Percentiles rank a stretch among this genome's conserved stretches.
Evolutionary conservation across 2,797 vertebrate species (phyloP).

Genomic region (Rousettus madagascariensis): DNA sequence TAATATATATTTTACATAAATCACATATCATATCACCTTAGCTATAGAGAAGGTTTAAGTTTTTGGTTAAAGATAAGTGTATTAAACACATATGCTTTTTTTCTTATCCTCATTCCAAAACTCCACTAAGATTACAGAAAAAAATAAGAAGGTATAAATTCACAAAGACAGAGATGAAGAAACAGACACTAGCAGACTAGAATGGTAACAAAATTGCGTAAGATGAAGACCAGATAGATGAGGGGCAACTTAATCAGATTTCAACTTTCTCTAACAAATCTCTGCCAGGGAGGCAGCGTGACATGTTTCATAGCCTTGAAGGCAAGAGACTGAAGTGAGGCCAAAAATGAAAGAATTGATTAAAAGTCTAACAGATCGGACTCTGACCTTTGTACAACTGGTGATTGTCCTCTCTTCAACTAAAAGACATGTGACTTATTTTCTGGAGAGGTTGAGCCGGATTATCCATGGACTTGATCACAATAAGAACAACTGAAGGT

Average conservation of each 20-base stretch:
- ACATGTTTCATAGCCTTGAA: background rate
- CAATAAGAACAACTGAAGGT: background rate
- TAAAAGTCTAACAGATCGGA: background rate
- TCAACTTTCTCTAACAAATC: background rate
- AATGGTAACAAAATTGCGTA: background rate
- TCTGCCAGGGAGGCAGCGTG: background rate
- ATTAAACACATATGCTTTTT: background rate
- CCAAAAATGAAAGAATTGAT: background rate
- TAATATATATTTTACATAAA: background rate
- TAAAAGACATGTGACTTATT: background rate
- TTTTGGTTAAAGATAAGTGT: background rate
- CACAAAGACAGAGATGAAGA: background rate
- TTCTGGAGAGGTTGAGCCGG: background rate
- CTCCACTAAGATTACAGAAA: background rate
- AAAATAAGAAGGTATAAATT: background rate
- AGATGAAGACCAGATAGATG: background rate
- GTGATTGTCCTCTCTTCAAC: background rate
- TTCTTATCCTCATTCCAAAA: background rate
- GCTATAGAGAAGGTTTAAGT: background rate
- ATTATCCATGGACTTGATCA: background rate
- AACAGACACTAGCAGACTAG: background rate
- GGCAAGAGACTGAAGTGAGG: background rate
- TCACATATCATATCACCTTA: background rate
- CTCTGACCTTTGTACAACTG: too few species aligned
- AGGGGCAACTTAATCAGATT: background rate